A percentile compares a stretch with the other conserved stretches of the same genome.
phyloP scores from a whole-genome alignment of 2,797 vertebrate species.

The Mormyrops attenuatus region DNA sequence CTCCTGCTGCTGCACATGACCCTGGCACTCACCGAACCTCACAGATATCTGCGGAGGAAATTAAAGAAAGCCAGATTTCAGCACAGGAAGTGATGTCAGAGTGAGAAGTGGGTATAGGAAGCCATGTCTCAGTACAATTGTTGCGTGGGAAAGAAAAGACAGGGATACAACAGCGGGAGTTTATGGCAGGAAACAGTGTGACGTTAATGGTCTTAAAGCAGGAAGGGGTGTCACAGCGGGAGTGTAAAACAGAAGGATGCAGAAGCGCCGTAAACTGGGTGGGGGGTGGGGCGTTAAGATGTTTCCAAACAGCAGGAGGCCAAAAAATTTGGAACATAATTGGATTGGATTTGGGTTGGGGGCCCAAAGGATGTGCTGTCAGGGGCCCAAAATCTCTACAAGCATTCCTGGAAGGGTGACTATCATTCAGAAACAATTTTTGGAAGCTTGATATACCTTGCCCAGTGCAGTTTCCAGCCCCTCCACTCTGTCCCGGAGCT shows the following conservation, averaged over 20 bases:
- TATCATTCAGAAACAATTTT: not conserved
- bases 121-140: not conserved
- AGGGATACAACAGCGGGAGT: not conserved
- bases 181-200: not conserved
- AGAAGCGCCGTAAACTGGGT: not conserved
- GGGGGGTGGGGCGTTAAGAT: not conserved
- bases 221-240: not conserved
- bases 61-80: not conserved
- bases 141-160: not conserved
- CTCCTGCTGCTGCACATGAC: conserved; percentile 74
- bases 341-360: not conserved
- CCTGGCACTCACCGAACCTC: conserved; percentile 76
- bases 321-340: not conserved
- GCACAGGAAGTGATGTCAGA: not conserved
- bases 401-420: not conserved
- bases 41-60: conserved; percentile 64
- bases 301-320: not conserved
- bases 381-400: not conserved
- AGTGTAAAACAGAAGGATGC: not conserved
- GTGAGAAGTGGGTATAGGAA: not conserved
- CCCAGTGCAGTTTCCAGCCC: conserved; percentile 71
- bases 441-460: conserved; percentile 58
- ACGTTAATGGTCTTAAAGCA: not conserved
- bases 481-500: conserved; percentile 58
- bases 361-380: not conserved